A percentile compares a stretch with the other conserved stretches of the same genome.
Conservation (phyloP, 1,140 invertebrate species). For the Camponotus floridanus region DNA sequence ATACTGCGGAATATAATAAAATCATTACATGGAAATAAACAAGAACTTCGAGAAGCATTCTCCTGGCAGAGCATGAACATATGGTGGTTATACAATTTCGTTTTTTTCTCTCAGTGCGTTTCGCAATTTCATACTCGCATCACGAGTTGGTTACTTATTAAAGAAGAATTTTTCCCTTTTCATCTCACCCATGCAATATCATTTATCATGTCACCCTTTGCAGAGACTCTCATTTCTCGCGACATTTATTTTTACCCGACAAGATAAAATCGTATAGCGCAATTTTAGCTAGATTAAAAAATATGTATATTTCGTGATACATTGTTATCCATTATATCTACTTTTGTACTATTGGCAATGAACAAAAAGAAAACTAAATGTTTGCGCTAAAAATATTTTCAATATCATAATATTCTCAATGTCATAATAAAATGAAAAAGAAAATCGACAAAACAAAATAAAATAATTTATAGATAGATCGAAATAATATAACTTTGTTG, state of each 20-base stretch:
- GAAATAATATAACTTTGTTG: conserved; percentile 33
- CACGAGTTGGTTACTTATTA: conserved; percentile 23
- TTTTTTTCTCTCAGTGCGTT: not conserved
- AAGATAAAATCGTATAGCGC: conserved; percentile 31
- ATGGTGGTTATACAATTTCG: not conserved
- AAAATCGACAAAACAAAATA: not conserved
- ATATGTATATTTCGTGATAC: not conserved
- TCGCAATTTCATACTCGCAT: not conserved
- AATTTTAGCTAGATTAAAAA: conserved; percentile 37
- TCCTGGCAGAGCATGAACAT: not conserved
- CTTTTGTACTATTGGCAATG: not conserved
- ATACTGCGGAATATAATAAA: conserved; percentile 16
- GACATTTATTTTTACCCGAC: conserved; percentile 22
- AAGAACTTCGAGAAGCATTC: conserved; percentile 2
- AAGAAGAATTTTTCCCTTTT: conserved; percentile 19
- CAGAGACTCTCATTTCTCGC: conserved; percentile 11
- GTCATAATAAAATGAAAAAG: not conserved
- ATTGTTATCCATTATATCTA: not conserved
- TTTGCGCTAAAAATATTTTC: conserved; percentile 13
- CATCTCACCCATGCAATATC: not conserved
- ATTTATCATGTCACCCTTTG: not conserved
- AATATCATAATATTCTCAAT: conserved; percentile 21
- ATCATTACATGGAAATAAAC: conserved; percentile 25
- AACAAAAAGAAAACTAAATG: not conserved
- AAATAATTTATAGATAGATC: not conserved